Base-by-base conservation (phyloP, 2,888 invertebrate genomes). In the Ochropacha duplaris region DNA sequence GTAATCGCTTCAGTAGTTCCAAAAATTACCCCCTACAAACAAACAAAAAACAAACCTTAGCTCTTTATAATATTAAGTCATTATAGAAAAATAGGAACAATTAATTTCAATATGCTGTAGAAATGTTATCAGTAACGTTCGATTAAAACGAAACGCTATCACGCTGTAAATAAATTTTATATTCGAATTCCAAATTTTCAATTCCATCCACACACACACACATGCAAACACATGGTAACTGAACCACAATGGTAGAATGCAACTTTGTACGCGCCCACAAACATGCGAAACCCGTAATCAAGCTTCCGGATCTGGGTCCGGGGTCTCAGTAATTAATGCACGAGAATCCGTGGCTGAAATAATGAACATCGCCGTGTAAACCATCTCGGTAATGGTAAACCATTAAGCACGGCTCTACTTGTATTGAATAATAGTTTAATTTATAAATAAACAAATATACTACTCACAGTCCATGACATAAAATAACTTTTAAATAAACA, bases 221-320 rank as follows among this genome's bases (percentile, higher is more conserved):
- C 16, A 24, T n/a, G n/a, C n/a, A n/a, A n/a, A 52, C 26, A 31
- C 31, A 28, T 28, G 31, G 12, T 12, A 1, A 12, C 19, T 22
- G 34, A 22, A 49, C 55, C 55, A 49, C 31, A 55, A 55, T 22
- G 12, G 31, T 31, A 52, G 31, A 22, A 28, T 19, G 24, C 31
- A 31, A 22, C 16, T 34, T 19, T 14, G 52, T 31, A 52, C 52
- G 61, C 56, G 58, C 49, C 67, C 67, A 52, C 71, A 64, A 64
- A 74, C 77, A 72, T 66, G 71, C 44, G 72, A 66, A 70, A 71
- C 56, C 72, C 60, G 69, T 75, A 76, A 79, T 79, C 75, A 67
- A 70, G 71, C 68, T 70, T 74, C 74, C 72, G 72, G 64, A 61
- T 44, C 1, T n/a, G 8, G 44, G 44, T 2, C 44, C 9, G 44